phyloP scores from a whole-genome alignment of 2,888 invertebrate genomes.

The Lithophane semibrunnea region DNA sequence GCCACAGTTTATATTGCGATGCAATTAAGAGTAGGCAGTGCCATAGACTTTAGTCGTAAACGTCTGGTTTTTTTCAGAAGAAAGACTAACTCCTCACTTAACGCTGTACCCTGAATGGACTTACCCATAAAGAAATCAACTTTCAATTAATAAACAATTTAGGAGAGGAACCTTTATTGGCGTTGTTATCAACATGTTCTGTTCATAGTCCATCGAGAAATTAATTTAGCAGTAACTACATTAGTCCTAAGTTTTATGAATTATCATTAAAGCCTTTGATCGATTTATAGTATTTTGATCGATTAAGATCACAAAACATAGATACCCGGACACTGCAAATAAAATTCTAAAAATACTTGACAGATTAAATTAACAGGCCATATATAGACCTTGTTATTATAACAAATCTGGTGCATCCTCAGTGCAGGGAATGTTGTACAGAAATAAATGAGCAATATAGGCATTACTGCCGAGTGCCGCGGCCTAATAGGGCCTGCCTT shows the following conservation, averaged over 20 bases:
- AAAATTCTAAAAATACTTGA: not conserved
- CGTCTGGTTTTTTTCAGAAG: not conserved
- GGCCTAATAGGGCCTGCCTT: slow-evolving; percentile 1
- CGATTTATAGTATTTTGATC: not conserved
- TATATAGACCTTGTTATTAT: not conserved
- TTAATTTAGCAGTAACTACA: not conserved
- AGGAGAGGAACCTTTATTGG: not conserved
- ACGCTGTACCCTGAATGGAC: not conserved
- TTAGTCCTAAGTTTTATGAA: not conserved
- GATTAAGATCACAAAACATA: not conserved
- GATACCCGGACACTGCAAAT: not conserved
- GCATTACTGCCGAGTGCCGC: slow-evolving; percentile 36
- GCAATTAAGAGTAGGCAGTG: slow-evolving; percentile 11
- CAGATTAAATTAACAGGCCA: not conserved
- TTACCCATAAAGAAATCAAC: not conserved
- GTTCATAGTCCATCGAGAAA: not conserved
- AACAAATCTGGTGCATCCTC: slow-evolving; percentile 19
- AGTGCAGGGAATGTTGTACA: slow-evolving; percentile 5
- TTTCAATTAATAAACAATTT: not conserved
- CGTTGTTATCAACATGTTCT: not conserved
- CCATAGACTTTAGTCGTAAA: not conserved
- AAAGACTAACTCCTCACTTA: not conserved
- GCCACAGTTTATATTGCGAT: not conserved
- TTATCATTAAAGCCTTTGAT: not conserved
- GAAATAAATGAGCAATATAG: slow-evolving; percentile 28